Evolutionary conservation across 2,797 vertebrate species (phyloP).

Genomic region (Salmo trutta): DNA sequence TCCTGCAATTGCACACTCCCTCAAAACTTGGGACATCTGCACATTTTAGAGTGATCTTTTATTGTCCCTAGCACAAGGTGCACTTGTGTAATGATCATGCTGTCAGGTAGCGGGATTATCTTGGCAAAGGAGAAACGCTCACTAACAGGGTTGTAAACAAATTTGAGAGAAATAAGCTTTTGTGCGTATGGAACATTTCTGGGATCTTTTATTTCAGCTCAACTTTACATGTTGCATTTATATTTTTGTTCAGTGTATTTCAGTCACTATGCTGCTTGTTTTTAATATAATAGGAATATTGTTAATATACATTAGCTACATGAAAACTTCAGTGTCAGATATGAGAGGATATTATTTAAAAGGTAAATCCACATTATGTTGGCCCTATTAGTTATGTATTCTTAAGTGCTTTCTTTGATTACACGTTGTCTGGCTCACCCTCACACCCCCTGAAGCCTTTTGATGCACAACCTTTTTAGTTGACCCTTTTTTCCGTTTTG

Average conservation of each 20-base stretch:
- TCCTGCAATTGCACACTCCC: too few relatives aligned
- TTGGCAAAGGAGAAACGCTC: too few relatives aligned
- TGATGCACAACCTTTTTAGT: constrained; percentile 34
- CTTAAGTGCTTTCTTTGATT: constrained; percentile 15
- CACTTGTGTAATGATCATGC: too few relatives aligned
- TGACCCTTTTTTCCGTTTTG: not conserved
- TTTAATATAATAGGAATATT: not conserved
- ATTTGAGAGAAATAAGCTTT: too few relatives aligned
- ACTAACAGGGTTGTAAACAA: too few relatives aligned
- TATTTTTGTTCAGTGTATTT: not conserved
- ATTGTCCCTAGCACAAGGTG: too few relatives aligned
- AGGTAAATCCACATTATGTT: not conserved
- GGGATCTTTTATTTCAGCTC: too few relatives aligned
- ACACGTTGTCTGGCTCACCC: constrained; percentile 34
- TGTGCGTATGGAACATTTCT: too few relatives aligned
- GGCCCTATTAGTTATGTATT: not conserved
- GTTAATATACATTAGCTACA: not conserved
- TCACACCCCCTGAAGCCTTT: constrained; percentile 43
- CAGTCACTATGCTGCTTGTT: not conserved
- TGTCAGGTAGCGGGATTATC: too few relatives aligned
- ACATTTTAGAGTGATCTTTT: too few relatives aligned
- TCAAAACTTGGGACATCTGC: too few relatives aligned
- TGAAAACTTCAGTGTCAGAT: not conserved
- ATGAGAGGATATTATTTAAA: not conserved
- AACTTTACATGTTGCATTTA: too few relatives aligned